Conservation (phyloP, 1,140 invertebrate genomes). For the Liolophura sinensis region DNA sequence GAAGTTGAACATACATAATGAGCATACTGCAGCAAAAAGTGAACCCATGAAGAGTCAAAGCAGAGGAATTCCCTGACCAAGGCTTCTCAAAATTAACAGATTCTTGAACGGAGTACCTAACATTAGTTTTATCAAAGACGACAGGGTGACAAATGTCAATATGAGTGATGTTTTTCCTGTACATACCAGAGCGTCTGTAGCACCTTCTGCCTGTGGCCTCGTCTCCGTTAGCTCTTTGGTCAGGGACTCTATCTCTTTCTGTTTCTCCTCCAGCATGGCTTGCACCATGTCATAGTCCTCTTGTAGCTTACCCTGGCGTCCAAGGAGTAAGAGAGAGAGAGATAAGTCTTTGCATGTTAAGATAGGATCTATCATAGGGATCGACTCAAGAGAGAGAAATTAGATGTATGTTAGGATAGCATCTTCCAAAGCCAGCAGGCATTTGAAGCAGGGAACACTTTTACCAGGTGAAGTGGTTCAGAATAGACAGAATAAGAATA, state of each 20-base stretch:
- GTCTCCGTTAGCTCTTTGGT: slow-evolving; percentile 42
- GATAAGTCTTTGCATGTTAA: too few relatives aligned
- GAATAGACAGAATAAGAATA: not conserved
- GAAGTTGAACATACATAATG: too few relatives aligned
- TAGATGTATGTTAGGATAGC: too few relatives aligned
- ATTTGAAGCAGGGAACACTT: not conserved
- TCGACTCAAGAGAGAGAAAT: too few relatives aligned
- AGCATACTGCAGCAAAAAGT: too few relatives aligned
- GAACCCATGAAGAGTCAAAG: too few relatives aligned
- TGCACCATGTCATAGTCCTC: slow-evolving; percentile 57
- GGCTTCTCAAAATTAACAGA: too few relatives aligned
- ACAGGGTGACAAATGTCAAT: not conserved
- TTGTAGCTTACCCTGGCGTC: slow-evolving; percentile 48
- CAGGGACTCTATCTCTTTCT: slow-evolving; percentile 48
- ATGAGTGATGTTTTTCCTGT: not conserved
- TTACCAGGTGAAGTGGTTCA: not conserved
- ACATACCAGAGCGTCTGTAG: slow-evolving; percentile 18
- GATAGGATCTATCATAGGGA: too few relatives aligned
- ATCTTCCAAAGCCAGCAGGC: not conserved
- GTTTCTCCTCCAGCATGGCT: slow-evolving; percentile 53
- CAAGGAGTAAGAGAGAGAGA: slow-evolving; percentile 2
- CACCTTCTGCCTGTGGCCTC: not conserved
- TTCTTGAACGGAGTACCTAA: too few relatives aligned
- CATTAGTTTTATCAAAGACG: not conserved
- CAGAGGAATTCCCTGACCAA: not conserved